phyloP scores from a whole-genome alignment of 2,797 vertebrate species.

The Caiman crocodilus region DNA sequence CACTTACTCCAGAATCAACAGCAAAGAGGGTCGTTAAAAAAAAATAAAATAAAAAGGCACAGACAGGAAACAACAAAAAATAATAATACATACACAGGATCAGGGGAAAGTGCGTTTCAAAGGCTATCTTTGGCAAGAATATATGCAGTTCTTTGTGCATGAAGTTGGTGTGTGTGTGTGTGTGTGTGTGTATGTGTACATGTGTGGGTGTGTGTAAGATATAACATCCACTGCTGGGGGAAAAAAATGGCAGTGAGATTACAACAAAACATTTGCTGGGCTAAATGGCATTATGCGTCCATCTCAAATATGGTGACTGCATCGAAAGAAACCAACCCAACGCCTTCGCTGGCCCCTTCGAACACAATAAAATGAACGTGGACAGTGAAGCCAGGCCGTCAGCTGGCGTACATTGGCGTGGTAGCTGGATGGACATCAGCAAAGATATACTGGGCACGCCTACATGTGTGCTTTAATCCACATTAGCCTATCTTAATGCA shows the following conservation, averaged over 20 bases:
- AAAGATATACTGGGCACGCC: too few species aligned
- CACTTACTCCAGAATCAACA: constrained; percentile 7
- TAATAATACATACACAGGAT: constrained; percentile 55
- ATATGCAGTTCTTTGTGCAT: constrained; percentile 75
- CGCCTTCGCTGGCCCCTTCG: constrained; percentile 41
- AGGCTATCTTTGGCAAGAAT: constrained; percentile 86
- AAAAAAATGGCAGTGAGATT: constrained; percentile 64
- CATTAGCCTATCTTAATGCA: too few species aligned
- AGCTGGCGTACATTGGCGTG: accelerated
- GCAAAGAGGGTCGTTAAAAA: constrained; percentile 48
- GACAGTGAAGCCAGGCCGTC: neutral
- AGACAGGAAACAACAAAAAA: neutral
- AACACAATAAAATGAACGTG: constrained; percentile 47
- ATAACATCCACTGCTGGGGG: constrained; percentile 73
- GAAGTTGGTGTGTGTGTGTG: constrained; percentile 59
- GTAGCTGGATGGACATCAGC: neutral
- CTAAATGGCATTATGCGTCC: constrained; percentile 34
- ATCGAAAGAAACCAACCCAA: neutral
- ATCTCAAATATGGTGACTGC: constrained; percentile 58
- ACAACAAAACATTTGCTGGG: constrained; percentile 64
- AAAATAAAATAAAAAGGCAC: constrained; percentile 24
- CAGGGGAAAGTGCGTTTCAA: constrained; percentile 82
- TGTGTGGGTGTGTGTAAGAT: constrained; percentile 41
- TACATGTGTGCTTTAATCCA: too few species aligned
- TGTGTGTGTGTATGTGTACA: constrained; percentile 12